Evolutionary conservation across 2,888 invertebrate genomes (phyloP), one percentile per base, ranked within the genome.

Genomic region (Masnerella sp.): DNA sequence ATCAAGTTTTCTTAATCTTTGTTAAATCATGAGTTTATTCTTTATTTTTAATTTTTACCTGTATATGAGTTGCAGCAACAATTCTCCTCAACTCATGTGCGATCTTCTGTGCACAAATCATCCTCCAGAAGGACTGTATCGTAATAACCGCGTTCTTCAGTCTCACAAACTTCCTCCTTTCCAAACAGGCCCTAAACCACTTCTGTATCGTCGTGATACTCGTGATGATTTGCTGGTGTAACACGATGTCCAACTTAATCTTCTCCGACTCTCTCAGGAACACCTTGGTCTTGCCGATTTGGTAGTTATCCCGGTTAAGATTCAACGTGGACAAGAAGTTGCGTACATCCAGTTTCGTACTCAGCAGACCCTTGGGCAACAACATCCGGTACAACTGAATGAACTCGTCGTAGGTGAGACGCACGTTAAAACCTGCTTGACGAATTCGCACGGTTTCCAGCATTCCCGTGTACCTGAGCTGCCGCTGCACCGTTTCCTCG

Each of bases 261-360:
- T 98, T 97, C 87, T 98, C 97, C 20, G 95, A 95, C 86, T 98
- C 98, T 34, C 98, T 91, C 89, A 98, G 92, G 86, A 97, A 98
- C 75, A 98, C 95, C 89, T 98, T 98, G 12, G 94, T 94, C 62
- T 91, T 91, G 56, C 93, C 93, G 77, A 97, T 90, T 88, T 98
- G 97, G 89, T 96, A 96, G 88, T 97, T 96, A 84, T 95, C 95
- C 70, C 93, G 90, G 85, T 97, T 95, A 76, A 97, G 90, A 85
- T 96, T 94, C 75, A 96, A 89, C 5, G 93, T 94, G 9, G 93
- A 90, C 47, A 98, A 89, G 88, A 97, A 97, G 78, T 94, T 91
- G 70, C 93, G 89, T 5, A 98, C 95, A 84, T 98, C 97, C 9
- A 91, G 90, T 86, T 96, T 95, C 0, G 95, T 95, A 87, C 96